These are phyloP conservation scores for Pangasius larnaudii DNA, from an alignment of 2,797 vertebrate genomes.

Conservation along the genomic window DNA sequence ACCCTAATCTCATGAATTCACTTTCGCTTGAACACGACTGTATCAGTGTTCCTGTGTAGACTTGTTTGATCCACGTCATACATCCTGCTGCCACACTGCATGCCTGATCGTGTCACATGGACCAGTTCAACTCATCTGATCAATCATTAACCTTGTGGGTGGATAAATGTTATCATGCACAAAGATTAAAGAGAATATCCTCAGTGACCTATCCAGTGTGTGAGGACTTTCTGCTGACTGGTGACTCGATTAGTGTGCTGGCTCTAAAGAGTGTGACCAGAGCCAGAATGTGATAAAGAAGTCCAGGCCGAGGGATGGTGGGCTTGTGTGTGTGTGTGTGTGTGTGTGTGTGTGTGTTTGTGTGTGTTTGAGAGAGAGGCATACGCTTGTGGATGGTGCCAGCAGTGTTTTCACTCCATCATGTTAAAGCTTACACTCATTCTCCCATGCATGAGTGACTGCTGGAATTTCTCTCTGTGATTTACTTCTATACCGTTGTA, in stretches of 20 bases:
- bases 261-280: slow-evolving; percentile 22
- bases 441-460: neutral
- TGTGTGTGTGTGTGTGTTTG: slow-evolving; percentile 32
- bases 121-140: neutral
- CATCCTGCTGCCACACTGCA: neutral
- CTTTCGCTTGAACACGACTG: neutral
- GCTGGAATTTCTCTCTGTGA: neutral
- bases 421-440: neutral
- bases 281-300: slow-evolving; percentile 30
- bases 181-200: slow-evolving; percentile 7
- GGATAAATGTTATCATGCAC: slow-evolving; percentile 10
- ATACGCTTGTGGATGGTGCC: slow-evolving; percentile 1
- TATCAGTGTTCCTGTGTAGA: neutral
- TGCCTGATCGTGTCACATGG: neutral
- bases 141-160: slow-evolving; percentile 27
- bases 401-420: neutral
- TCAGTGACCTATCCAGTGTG: slow-evolving; percentile 21
- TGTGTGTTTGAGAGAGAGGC: slow-evolving; percentile 11
- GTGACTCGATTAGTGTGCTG: slow-evolving; percentile 38
- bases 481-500: neutral
- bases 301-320: neutral
- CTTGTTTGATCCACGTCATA: neutral
- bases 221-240: slow-evolving; percentile 24
- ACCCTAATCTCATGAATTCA: neutral
- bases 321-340: slow-evolving; percentile 6